A percentile compares a stretch with the other conserved stretches of the same genome.
These are phyloP conservation scores for Beroe ovata DNA, from an alignment of 37 sponge, comb jelly and placozoan genomes.

Conservation along the genomic window DNA sequence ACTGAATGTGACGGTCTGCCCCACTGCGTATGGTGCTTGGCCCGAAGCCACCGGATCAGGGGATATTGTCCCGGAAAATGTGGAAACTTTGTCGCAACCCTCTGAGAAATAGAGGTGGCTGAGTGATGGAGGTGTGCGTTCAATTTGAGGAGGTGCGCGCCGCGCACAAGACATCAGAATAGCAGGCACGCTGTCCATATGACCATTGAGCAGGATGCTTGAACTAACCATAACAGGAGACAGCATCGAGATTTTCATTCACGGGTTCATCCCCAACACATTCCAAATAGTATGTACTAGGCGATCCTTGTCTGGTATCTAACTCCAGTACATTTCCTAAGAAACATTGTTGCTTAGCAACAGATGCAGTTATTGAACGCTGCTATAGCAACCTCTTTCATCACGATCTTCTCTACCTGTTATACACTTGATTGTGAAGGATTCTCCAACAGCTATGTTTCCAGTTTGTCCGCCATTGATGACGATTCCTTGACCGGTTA, in stretches of 20 bases:
- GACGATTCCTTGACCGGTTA: background rate
- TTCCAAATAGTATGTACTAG: background rate
- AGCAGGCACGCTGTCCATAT: too few relatives aligned
- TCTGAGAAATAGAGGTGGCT: background rate
- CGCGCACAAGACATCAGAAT: too few relatives aligned
- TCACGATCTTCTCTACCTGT: conserved; percentile 19
- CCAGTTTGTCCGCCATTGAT: background rate
- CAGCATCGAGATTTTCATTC: background rate
- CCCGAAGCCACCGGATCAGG: background rate
- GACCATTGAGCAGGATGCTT: too few relatives aligned
- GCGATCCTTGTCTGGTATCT: background rate
- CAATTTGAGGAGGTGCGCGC: too few relatives aligned
- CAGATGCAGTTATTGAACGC: too few relatives aligned
- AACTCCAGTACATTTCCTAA: background rate
- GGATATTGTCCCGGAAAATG: background rate
- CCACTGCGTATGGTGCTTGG: background rate
- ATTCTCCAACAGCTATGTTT: conserved; percentile 9
- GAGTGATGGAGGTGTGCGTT: too few relatives aligned
- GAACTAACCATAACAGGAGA: background rate
- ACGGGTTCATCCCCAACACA: background rate
- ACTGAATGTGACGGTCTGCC: background rate
- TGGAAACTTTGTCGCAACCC: background rate
- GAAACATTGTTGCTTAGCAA: too few relatives aligned
- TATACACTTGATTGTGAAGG: background rate
- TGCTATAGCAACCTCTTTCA: too few relatives aligned